Evolutionary conservation across 2,113 vertebrate species (phyloP), one percentile per base, ranked within the genome.

Genomic region (Chaetops frenatus): DNA sequence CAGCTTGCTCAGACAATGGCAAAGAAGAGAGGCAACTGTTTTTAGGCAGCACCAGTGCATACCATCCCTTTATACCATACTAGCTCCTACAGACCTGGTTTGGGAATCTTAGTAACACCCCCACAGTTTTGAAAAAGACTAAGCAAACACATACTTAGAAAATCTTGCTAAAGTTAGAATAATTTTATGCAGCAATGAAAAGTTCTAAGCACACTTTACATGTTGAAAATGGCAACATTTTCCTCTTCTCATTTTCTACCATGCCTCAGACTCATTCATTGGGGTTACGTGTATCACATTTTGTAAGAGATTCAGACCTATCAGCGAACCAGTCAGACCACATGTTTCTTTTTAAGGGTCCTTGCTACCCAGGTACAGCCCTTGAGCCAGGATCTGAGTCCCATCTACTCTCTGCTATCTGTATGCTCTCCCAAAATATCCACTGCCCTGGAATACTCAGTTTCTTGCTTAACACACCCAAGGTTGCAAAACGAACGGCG

Each of bases 321-420:
- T 2, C 27, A 71, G 35, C 38, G 33, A 80, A 66, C 44, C 25
- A 50, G 29, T 27, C 18, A 44, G 12, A 47, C 47, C 35, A 60
- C 7, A 6, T 1, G 2, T 67, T 83, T 27, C 12, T 88, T 79
- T 38, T 28, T 12, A 47, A 62, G 11, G n/a, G 14, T 11, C 23
- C 35, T 35, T 35, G 27, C 18, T 42, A 44, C 9, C 21, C 67
- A 76, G 3, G 8, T 22, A 48, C 7, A 16, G n/a, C 11, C 11
- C 27, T 38, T 1, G 1, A 74, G 60, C 21, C 57, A 71, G 15
- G 47, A 85, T 67, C 45, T 0, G 0, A 66, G 36, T 33, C 21
- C 33, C 15, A 25, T 33, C 40, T 36, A 83, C 10, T 12, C 40
- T 15, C 0, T 0, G 6, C 38, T 64, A 71, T 33, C 70, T 56